Percentiles rank a stretch among this genome's conserved stretches.
Evolutionary conservation across 2,888 invertebrate species (phyloP).

Genomic region (Chloromyia formosa): DNA sequence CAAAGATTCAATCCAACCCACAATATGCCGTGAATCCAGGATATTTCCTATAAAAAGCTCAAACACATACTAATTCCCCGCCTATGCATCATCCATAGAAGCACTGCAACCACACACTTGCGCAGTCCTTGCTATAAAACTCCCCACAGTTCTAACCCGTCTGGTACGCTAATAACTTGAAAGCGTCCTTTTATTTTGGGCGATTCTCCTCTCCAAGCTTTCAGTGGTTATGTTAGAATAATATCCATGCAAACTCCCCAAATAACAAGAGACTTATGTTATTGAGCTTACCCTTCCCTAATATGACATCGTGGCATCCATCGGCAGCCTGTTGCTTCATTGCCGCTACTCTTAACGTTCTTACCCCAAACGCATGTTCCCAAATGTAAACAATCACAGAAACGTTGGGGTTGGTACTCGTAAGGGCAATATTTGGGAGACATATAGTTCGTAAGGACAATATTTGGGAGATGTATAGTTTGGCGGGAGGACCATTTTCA

Average conservation of each 20-base stretch:
- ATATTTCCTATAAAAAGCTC: too few species aligned
- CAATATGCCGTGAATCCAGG: too few species aligned
- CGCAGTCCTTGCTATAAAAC: not conserved
- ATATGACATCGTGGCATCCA: constrained; percentile 2
- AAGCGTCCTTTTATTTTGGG: not conserved
- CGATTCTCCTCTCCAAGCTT: not conserved
- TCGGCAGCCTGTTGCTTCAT: constrained; percentile 38
- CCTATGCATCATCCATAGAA: too few species aligned
- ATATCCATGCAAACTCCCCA: not conserved
- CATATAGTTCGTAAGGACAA: not conserved
- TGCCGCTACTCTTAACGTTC: not conserved
- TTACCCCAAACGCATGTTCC: constrained; percentile 20
- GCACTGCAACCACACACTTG: not conserved
- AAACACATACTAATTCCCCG: too few species aligned
- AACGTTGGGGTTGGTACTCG: not conserved
- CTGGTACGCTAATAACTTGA: too few species aligned
- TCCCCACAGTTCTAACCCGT: too few species aligned
- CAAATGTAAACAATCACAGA: constrained; percentile 38
- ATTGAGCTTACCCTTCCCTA: constrained; percentile 9
- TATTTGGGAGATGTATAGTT: not conserved
- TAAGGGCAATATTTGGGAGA: not conserved
- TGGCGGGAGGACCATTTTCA: too few species aligned
- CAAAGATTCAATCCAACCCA: too few species aligned
- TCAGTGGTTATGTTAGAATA: not conserved
- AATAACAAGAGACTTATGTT: not conserved